These are phyloP conservation scores for Hyaena hyaena DNA, from an alignment of 2,113 vertebrate species.

Conservation along the genomic window DNA sequence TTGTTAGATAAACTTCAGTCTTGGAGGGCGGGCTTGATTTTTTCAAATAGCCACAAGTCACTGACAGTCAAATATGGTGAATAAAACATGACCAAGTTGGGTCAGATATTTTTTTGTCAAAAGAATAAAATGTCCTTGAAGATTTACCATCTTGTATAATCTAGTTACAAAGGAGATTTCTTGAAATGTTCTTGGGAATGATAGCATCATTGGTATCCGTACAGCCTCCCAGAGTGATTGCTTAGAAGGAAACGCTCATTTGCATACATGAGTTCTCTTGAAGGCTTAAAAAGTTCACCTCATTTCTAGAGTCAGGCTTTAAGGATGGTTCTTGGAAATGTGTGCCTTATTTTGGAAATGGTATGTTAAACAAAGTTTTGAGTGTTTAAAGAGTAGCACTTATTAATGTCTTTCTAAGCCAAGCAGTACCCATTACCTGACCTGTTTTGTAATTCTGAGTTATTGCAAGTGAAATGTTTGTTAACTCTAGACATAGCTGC, in stretches of 20 bases:
- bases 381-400: neutral
- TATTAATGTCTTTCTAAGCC: constrained; percentile 12
- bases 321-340: constrained; percentile 20
- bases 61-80: constrained; percentile 12
- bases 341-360: constrained; percentile 27
- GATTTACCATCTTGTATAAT: neutral
- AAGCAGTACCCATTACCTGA: neutral
- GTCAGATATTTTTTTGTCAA: neutral
- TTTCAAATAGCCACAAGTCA: constrained; percentile 1
- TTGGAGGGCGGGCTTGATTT: constrained; percentile 19
- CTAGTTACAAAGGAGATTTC: constrained; percentile 6
- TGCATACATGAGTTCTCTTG: neutral
- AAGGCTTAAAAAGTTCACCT: neutral
- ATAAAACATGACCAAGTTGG: neutral
- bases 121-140: neutral
- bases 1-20: constrained; percentile 18
- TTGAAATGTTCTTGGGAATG: neutral
- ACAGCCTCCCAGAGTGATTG: neutral
- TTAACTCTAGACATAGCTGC: neutral
- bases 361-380: neutral
- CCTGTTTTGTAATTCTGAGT: neutral
- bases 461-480: neutral
- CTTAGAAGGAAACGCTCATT: neutral
- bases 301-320: constrained; percentile 16
- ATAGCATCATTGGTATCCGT: neutral